These are phyloP conservation scores for Callipepla californica DNA, from an alignment of 2,113 vertebrate genomes.

Conservation along the genomic window DNA sequence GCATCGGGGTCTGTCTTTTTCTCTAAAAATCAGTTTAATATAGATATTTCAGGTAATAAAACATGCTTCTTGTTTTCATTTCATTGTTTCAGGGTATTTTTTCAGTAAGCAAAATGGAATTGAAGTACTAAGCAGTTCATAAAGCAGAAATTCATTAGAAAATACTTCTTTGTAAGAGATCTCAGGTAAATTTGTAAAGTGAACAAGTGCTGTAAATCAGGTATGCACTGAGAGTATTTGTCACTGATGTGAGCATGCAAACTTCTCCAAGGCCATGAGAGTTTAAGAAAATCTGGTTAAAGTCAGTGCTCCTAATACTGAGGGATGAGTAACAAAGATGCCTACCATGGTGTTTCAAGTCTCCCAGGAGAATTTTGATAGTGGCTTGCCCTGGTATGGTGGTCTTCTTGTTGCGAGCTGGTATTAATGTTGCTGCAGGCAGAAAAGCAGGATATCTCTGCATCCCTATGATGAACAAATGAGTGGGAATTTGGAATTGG, in stretches of 20 bases:
- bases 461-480: neutral
- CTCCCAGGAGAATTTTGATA: neutral
- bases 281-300: neutral
- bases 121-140: neutral
- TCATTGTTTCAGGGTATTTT: neutral
- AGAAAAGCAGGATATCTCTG: neutral
- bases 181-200: neutral
- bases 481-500: neutral
- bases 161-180: neutral
- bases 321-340: neutral
- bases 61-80: neutral
- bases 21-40: neutral
- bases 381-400: neutral
- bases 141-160: neutral
- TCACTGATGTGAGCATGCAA: neutral
- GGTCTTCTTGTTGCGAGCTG: accelerated
- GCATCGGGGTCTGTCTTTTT: accelerated
- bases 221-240: neutral
- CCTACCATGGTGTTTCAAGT: neutral
- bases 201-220: neutral
- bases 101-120: neutral
- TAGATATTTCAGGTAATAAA: neutral
- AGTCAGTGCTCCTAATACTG: neutral
- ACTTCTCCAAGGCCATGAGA: neutral
- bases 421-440: neutral